Conservation (phyloP, 2,888 invertebrate species). For the Allacma fusca region DNA sequence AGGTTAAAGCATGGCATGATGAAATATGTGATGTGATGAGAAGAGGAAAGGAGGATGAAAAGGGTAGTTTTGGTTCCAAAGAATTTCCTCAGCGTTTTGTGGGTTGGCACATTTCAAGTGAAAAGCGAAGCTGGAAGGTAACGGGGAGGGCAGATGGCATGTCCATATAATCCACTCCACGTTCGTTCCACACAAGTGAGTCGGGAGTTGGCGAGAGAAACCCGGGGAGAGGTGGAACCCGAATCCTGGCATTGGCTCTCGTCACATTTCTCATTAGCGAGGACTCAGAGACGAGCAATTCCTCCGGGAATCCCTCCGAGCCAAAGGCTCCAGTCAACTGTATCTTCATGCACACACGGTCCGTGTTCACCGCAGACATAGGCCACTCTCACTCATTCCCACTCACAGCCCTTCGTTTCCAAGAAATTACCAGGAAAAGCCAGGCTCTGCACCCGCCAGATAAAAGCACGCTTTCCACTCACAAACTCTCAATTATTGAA, state of each 20-base stretch:
- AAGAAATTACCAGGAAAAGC: too few relatives aligned
- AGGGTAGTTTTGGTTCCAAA: too few relatives aligned
- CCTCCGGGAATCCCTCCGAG: not conserved
- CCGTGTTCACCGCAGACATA: too few relatives aligned
- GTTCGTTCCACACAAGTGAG: conserved; percentile 14
- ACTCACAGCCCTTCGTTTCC: too few relatives aligned
- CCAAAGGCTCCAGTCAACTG: not conserved
- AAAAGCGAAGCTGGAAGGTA: conserved; percentile 20
- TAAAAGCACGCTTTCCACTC: too few relatives aligned
- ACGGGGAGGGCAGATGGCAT: conserved; percentile 22
- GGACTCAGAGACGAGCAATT: conserved; percentile 23
- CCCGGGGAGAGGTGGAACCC: conserved; percentile 16
- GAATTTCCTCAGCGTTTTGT: not conserved
- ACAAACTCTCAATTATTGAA: too few relatives aligned
- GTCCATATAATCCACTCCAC: conserved; percentile 11
- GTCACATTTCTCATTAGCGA: conserved; percentile 38
- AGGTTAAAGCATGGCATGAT: too few relatives aligned
- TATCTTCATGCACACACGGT: too few relatives aligned
- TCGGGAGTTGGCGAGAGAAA: not conserved
- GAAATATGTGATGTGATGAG: too few relatives aligned
- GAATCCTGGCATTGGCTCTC: not conserved
- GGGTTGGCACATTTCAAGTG: conserved; percentile 5
- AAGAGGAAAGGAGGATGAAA: too few relatives aligned
- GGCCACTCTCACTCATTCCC: too few relatives aligned
- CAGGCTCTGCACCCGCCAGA: too few relatives aligned